Evolutionary conservation across 2,797 vertebrate genomes (phyloP), one percentile per base, ranked within the genome.

Genomic region (Anguilla marmorata): DNA sequence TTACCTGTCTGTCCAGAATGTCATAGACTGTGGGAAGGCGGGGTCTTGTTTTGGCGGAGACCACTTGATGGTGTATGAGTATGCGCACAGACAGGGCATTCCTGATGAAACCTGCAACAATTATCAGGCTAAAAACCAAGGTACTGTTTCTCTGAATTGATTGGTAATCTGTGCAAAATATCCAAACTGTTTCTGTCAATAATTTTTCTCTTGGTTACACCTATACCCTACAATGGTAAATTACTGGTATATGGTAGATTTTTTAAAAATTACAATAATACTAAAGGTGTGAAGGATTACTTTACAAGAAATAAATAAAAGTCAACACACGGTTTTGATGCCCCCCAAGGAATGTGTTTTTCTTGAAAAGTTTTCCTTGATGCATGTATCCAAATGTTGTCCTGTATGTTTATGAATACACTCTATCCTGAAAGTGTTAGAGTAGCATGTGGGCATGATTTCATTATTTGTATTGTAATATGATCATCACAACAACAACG

Each of bases 51-150:
- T 97, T 0, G 98, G 98, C 0, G 98, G 98, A 0, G 95, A 98
- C 84, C 98, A 99, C 92, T 24, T 48, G 0, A 95, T 94, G 0
- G 98, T 99, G 16, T 99, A 98, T 98, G 87, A 88, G 63, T 99
- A 99, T 0, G 98, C 98, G 0, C 94, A 96, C 11, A 58, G n/a
- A 0, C 95, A 98, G 0, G 98, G 98, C 74, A 98, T 99, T 92
- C 98, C 98, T 0, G 98, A 99, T 0, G 98, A 99, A 94, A 99
- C 98, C 90, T 99, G 98, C 94, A 99, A 99, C 92, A 99, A 99
- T 95, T 99, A 99, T 94, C 98, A 99, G 92, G 98, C 98, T 48
- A 99, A 96, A 94, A 96, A 99, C 92, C 98, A 99, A 79, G 74
- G 74, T 79, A 79, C 33, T 79, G 14, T 79, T 37, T 37, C 24